Conservation (phyloP, 2,113 vertebrate species). For the Gopherus flavomarginatus region DNA sequence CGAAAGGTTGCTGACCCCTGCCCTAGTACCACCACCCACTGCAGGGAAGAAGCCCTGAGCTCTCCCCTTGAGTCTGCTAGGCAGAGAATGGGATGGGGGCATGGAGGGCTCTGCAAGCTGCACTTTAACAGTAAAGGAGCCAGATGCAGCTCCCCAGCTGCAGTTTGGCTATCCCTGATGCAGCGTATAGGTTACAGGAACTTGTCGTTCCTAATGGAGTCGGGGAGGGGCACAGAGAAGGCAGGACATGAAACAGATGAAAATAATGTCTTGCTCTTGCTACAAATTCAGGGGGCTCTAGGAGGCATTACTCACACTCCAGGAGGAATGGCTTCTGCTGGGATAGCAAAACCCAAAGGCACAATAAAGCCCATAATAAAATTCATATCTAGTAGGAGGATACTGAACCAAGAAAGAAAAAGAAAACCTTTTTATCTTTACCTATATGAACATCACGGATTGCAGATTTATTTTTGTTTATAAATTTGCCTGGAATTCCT, state of each 20-base stretch:
- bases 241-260: accelerated
- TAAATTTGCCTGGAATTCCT: background rate
- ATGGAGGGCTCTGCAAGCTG: too few relatives aligned
- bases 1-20: too few relatives aligned
- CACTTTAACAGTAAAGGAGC: too few relatives aligned
- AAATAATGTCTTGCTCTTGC: background rate
- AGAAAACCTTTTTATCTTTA: background rate
- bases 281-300: background rate
- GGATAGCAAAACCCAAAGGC: background rate
- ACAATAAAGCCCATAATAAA: background rate
- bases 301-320: background rate
- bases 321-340: background rate
- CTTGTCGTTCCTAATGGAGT: background rate
- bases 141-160: too few relatives aligned
- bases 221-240: background rate
- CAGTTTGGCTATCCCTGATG: background rate
- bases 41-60: too few relatives aligned
- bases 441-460: background rate
- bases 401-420: background rate
- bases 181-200: background rate
- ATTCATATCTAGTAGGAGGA: background rate
- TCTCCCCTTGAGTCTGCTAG: too few relatives aligned
- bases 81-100: too few relatives aligned
- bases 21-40: too few relatives aligned
- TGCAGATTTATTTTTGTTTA: background rate